Evolutionary conservation across 2,888 invertebrate species (phyloP), one percentile per base, ranked within the genome.

Genomic region (Papilio gigon): DNA sequence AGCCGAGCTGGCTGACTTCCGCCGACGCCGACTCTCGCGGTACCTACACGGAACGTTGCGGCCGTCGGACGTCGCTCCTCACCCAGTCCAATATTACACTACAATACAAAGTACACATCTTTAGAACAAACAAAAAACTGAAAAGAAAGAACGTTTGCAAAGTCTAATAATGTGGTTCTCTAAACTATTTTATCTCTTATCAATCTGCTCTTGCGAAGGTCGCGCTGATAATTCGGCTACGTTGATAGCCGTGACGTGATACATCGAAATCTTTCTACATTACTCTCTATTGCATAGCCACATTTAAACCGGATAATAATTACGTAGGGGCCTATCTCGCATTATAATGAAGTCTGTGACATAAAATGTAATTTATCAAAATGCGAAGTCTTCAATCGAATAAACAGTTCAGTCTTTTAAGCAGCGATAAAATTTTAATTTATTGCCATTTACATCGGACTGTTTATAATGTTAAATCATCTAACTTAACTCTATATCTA

Each of bases 201-300:
- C 91, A 90, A 89, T 86, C 84, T 88, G 86, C 87, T 89, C 89
- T 86, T 84, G 86, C 79, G 88, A 91, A 90, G 91, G 92, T 88
- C 89, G 83, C 73, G 63, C 78, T 85, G 90, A 91, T 91, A 87
- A 85, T 75, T 74, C 76, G 73, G 77, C 77, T 75, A 68, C 76
- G 74, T 77, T 78, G 75, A 50, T 50, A 50, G 25, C 50, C 27
- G 27, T 30, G 30, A 56, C 47, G 30, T 58, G 44, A 58, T 53
- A 64, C 35, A 22, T 66, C 58, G 42, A 73, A 73, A 72, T 67
- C 72, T 72, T 71, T 74, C 70, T 70, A 53, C 14, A 70, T 68
- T 69, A 33, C 20, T 67, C 35, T 53, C 17, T 25, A 53, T 37
- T 56, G 22, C 20, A 53, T 56, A 64, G 50, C 65, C 20, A 50